Conservation (phyloP, 2,113 vertebrate species). For the human region GRCh38 chr18:48592501-48593000, state of each 20-base stretch:
- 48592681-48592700: neutral
- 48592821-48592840: neutral
- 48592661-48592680: neutral
- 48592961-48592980: neutral
- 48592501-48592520: too few relatives aligned
- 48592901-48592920: neutral
- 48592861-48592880: neutral
- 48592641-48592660: neutral
- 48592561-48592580: neutral
- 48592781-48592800: conserved; percentile 11
- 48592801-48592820: neutral
- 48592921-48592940: fast-evolving
- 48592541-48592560: fast-evolving
- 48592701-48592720: neutral
- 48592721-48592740: conserved; percentile 6
- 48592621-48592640: neutral
- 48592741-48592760: conserved; percentile 50
- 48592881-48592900: neutral
- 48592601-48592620: neutral
- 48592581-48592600: neutral
- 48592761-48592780: neutral
- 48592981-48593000: neutral
- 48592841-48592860: neutral
- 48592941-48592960: neutral
- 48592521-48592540: too few relatives aligned